A percentile compares a stretch with the other conserved stretches of the same genome.
phyloP scores from a whole-genome alignment of 1,140 invertebrate genomes.

The Brachionus manjavacas region DNA sequence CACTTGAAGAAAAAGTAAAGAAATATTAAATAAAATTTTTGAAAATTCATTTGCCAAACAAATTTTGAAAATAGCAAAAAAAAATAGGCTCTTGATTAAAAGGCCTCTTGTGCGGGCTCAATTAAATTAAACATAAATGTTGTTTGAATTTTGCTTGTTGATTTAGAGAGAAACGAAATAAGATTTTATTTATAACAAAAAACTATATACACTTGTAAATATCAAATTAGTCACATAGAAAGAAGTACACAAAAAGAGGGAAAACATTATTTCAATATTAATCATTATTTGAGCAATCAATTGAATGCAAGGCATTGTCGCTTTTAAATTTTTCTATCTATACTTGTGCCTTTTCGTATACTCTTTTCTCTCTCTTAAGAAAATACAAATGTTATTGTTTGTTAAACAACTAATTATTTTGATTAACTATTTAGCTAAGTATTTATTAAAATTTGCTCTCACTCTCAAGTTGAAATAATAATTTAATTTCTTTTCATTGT shows the following conservation, averaged over 20 bases:
- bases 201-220: constrained; percentile 13
- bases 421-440: constrained; percentile 35
- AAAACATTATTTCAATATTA: constrained; percentile 13
- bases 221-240: constrained; percentile 23
- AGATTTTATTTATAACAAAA: background rate
- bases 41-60: background rate
- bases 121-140: background rate
- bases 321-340: background rate
- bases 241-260: background rate
- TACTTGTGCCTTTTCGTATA: background rate
- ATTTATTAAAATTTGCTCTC: constrained; percentile 1
- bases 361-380: constrained; percentile 14
- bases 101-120: background rate
- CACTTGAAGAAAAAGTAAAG: background rate
- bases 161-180: background rate
- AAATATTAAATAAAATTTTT: background rate
- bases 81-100: background rate
- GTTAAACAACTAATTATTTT: constrained; percentile 37
- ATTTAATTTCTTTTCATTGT: constrained; percentile 20
- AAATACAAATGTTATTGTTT: constrained; percentile 22
- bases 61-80: background rate
- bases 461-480: constrained; percentile 20
- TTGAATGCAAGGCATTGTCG: background rate
- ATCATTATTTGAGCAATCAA: background rate
- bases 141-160: background rate